A percentile compares a stretch with the other conserved stretches of the same genome.
These are phyloP conservation scores for Anoplopoma fimbria DNA, from an alignment of 2,113 vertebrate genomes.

Conservation along the genomic window DNA sequence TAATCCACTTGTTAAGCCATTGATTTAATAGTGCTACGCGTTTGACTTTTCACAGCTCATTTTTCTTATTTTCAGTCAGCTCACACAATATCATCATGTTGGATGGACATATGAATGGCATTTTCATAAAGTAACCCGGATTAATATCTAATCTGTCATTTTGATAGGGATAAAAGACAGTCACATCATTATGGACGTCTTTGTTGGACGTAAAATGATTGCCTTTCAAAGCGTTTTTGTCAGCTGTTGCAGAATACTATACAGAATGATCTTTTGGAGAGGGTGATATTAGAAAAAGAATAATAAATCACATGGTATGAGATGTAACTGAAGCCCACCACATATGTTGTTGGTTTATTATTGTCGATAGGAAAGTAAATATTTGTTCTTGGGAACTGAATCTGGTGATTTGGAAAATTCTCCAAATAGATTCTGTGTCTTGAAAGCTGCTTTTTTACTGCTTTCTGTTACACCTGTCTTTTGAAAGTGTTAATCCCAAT, in stretches of 20 bases:
- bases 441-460: not conserved
- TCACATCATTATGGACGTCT: conserved; percentile 47
- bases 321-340: not conserved
- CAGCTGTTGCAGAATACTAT: conserved; percentile 25
- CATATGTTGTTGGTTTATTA: conserved; percentile 4
- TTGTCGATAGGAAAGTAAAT: conserved; percentile 10
- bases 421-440: conserved; percentile 1
- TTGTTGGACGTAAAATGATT: conserved; percentile 44
- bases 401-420: conserved; percentile 20
- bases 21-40: conserved; percentile 36
- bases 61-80: conserved; percentile 42
- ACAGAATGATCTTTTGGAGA: not conserved
- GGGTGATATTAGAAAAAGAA: not conserved
- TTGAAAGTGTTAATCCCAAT: conserved; percentile 20
- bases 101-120: conserved; percentile 61
- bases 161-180: conserved; percentile 62
- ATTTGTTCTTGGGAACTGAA: conserved; percentile 9
- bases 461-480: conserved; percentile 20
- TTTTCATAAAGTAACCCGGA: conserved; percentile 69
- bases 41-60: conserved; percentile 47
- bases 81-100: conserved; percentile 40
- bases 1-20: conserved; percentile 67
- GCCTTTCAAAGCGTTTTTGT: conserved; percentile 28
- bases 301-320: conserved; percentile 1
- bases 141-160: conserved; percentile 75